Conservation (phyloP, 1,140 invertebrate genomes). For the Odontomachus brunneus region DNA sequence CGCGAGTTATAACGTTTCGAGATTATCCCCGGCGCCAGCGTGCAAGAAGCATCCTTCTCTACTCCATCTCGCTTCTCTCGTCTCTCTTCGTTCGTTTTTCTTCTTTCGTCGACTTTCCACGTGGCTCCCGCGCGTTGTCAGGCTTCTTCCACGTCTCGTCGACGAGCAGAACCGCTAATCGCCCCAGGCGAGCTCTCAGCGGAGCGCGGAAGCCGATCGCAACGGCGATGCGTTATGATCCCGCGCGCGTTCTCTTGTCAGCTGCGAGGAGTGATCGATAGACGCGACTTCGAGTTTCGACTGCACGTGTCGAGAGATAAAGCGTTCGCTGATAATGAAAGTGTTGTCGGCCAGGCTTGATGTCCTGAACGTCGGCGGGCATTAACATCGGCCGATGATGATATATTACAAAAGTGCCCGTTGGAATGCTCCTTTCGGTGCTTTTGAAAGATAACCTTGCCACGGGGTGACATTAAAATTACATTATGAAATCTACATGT, state of each 20-base stretch:
- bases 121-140: not conserved
- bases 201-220: conserved; percentile 41
- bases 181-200: conserved; percentile 24
- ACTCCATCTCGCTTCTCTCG: too few species aligned
- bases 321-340: conserved; percentile 44
- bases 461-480: too few species aligned
- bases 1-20: not conserved
- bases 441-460: not conserved
- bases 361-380: conserved; percentile 19
- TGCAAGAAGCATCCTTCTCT: too few species aligned
- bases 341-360: conserved; percentile 40
- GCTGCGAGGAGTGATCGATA: conserved; percentile 38
- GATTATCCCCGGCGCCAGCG: not conserved
- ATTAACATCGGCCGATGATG: conserved; percentile 36
- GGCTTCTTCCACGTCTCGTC: conserved; percentile 3
- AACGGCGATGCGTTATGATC: conserved; percentile 25
- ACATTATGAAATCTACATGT: too few species aligned
- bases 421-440: not conserved
- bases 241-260: conserved; percentile 27
- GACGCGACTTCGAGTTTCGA: conserved; percentile 36
- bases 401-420: conserved; percentile 26
- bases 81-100: conserved; percentile 20
- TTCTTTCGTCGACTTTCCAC: not conserved
- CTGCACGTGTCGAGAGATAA: conserved; percentile 18
- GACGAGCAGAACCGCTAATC: conserved; percentile 39